phyloP scores from a whole-genome alignment of 2,797 vertebrate species.

The Ptychadena robeensis region DNA sequence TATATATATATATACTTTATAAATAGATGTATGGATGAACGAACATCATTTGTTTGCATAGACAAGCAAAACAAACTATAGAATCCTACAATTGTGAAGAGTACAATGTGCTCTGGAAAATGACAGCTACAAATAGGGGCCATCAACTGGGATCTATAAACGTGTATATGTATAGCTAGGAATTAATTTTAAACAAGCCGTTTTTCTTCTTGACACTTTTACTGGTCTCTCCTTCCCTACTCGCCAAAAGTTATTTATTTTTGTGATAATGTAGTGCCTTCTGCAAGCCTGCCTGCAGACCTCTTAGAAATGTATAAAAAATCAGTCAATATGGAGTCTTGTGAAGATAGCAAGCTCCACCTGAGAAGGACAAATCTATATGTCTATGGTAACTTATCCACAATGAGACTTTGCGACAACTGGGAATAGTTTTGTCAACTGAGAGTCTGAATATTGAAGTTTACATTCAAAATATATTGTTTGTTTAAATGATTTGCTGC shows the following conservation, averaged over 20 bases:
- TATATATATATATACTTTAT: neutral
- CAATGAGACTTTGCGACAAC: too few species aligned
- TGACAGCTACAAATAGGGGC: constrained; percentile 59
- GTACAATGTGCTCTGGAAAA: constrained; percentile 52
- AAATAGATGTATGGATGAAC: neutral
- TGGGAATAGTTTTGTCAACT: too few species aligned
- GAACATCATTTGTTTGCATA: neutral
- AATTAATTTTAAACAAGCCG: constrained; percentile 67
- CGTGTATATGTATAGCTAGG: constrained; percentile 70
- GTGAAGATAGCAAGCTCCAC: neutral
- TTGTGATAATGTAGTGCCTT: constrained; percentile 60
- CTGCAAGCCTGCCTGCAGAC: constrained; percentile 39
- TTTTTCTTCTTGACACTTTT: constrained; percentile 62
- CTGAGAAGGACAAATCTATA: neutral
- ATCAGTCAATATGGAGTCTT: neutral
- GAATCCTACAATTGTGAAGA: neutral
- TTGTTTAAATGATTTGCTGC: too few species aligned
- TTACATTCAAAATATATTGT: too few species aligned
- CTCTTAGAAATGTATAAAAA: neutral
- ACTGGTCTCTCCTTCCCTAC: constrained; percentile 49
- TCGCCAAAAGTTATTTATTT: constrained; percentile 64
- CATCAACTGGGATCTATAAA: constrained; percentile 67
- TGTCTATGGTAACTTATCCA: too few species aligned
- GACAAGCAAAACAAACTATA: neutral
- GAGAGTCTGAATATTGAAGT: too few species aligned